These are phyloP conservation scores for Phoeniculus purpureus DNA, from an alignment of 2,797 vertebrate genomes.

Conservation along the genomic window DNA sequence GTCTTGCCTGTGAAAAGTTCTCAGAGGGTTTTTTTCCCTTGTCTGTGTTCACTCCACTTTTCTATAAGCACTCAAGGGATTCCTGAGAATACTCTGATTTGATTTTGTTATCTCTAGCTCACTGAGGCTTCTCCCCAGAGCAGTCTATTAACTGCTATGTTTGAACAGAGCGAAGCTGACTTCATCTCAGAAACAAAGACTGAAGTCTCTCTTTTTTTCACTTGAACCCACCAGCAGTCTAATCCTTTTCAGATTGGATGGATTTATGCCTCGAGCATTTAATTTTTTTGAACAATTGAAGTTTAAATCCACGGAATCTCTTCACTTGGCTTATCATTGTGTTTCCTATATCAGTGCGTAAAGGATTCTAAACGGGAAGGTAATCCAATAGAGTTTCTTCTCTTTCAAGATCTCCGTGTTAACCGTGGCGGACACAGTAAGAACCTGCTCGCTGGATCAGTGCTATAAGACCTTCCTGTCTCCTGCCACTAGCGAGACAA, in stretches of 20 bases:
- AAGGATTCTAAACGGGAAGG: background rate
- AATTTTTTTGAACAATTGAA: background rate
- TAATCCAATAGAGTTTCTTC: slow-evolving; percentile 37
- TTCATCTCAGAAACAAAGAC: slow-evolving; percentile 15
- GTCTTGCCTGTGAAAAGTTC: background rate
- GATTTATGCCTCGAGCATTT: slow-evolving; percentile 17
- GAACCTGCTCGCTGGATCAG: slow-evolving; percentile 94
- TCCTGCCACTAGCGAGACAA: slow-evolving; percentile 96
- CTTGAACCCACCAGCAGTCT: background rate
- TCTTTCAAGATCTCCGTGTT: slow-evolving; percentile 89
- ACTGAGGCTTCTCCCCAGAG: background rate
- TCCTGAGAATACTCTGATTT: background rate
- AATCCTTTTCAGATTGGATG: slow-evolving; percentile 20
- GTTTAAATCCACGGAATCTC: slow-evolving; percentile 22
- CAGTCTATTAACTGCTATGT: background rate
- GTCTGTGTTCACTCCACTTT: background rate
- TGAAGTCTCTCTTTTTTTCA: background rate
- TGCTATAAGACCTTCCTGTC: slow-evolving; percentile 97
- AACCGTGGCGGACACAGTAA: slow-evolving; percentile 89
- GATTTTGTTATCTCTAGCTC: background rate
- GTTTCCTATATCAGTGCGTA: background rate
- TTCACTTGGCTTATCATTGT: background rate
- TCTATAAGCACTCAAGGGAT: background rate
- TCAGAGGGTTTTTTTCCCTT: background rate
- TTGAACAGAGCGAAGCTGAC: background rate